Evolutionary conservation across 1,140 invertebrate genomes (phyloP).

Genomic region (Drosophila kohkoa): DNA sequence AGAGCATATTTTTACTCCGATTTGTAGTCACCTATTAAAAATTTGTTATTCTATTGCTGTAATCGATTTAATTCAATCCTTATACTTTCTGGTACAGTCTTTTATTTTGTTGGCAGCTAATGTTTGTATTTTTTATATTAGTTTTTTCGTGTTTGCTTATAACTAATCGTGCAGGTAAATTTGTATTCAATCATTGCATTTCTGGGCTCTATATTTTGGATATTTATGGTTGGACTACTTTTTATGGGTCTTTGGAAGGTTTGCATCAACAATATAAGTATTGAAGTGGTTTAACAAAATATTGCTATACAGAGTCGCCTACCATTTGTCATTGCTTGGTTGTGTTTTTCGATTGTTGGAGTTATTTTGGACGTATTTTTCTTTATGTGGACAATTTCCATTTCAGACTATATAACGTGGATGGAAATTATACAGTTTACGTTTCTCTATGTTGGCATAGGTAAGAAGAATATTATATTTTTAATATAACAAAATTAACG

Average conservation of each 20-base stretch:
- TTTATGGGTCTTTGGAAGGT: conserved; percentile 52
- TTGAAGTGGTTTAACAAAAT: background rate
- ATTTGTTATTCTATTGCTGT: conserved; percentile 38
- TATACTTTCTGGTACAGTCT: conserved; percentile 34
- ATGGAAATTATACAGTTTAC: conserved; percentile 20
- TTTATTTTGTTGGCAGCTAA: background rate
- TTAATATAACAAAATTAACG: background rate
- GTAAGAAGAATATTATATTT: conserved; percentile 10
- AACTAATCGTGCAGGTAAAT: conserved; percentile 24
- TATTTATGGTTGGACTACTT: conserved; percentile 35
- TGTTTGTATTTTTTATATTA: conserved; percentile 18
- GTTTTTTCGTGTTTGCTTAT: background rate
- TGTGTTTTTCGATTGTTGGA: conserved; percentile 45
- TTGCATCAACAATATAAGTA: background rate
- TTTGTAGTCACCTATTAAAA: conserved; percentile 23
- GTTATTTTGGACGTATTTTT: conserved; percentile 23
- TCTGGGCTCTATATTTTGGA: conserved; percentile 39
- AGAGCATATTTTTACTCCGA: background rate
- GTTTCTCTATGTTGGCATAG: conserved; percentile 45
- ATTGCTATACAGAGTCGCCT: conserved; percentile 13
- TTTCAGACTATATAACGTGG: conserved; percentile 1
- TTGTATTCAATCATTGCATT: conserved; percentile 21
- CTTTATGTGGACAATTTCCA: conserved; percentile 41
- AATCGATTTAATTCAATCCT: conserved; percentile 50
- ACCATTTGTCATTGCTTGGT: conserved; percentile 36